Evolutionary conservation across 2,888 invertebrate genomes (phyloP).

Genomic region (Anticlea derivata): DNA sequence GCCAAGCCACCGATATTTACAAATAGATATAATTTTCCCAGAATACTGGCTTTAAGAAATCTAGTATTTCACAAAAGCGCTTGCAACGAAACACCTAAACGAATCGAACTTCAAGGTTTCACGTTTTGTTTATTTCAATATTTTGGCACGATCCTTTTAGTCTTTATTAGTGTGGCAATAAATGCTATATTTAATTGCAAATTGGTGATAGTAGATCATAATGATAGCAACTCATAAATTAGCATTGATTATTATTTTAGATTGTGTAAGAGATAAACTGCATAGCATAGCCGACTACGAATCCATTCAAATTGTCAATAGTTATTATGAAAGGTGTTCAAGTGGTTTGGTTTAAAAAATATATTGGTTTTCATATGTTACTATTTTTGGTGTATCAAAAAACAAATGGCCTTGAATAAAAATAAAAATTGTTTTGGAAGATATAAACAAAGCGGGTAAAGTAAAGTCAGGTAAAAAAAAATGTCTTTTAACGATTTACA

Average conservation of each 20-base stretch:
- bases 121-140: conserved; percentile 32
- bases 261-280: conserved; percentile 3
- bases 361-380: no score
- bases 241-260: conserved; percentile 12
- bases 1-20: neutral
- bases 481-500: no score
- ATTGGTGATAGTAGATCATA: conserved; percentile 9
- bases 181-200: conserved; percentile 3
- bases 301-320: conserved; percentile 5
- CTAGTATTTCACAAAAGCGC: conserved; percentile 35
- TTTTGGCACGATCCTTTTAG: conserved; percentile 27
- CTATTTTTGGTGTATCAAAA: no score
- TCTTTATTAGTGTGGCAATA: conserved; percentile 7
- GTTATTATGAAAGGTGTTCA: neutral
- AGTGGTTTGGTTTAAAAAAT: neutral
- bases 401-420: no score
- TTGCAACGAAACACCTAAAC: conserved; percentile 39
- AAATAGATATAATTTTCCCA: conserved; percentile 8
- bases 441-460: no score
- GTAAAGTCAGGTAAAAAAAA: no score
- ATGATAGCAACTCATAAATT: conserved; percentile 18
- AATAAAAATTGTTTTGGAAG: no score
- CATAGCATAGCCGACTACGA: neutral
- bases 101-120: conserved; percentile 39
- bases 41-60: conserved; percentile 17